Conservation (phyloP, 2,797 vertebrate genomes). For the Eremophila alpestris region DNA sequence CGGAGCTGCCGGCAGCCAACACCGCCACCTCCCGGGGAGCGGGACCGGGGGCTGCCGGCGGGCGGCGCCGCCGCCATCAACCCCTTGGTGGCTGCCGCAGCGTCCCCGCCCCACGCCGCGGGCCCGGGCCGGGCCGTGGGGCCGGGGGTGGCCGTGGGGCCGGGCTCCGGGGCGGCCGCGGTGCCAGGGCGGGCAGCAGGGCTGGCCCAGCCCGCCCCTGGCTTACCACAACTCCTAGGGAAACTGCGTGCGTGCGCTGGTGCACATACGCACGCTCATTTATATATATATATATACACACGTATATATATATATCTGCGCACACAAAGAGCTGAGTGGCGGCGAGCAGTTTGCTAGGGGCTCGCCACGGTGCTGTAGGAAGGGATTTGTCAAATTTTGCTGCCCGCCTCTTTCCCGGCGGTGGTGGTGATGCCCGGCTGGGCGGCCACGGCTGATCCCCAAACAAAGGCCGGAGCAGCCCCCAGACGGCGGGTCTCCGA, state of each 20-base stretch:
- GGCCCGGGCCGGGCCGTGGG: background rate
- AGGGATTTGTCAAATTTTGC: constrained; percentile 2
- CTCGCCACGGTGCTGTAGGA: constrained; percentile 4
- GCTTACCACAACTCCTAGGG: background rate
- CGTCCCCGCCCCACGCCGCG: background rate
- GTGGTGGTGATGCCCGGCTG: background rate
- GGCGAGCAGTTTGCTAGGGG: background rate
- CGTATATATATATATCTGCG: background rate
- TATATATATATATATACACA: background rate
- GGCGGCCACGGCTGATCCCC: background rate
- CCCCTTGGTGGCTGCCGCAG: background rate
- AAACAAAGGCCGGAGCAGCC: background rate
- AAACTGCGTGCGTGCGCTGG: constrained; percentile 42
- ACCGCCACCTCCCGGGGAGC: constrained; percentile 36
- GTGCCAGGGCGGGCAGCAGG: background rate
- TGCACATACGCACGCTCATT: constrained; percentile 30
- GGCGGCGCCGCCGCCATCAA: background rate
- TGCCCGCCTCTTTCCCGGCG: background rate
- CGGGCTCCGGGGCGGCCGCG: background rate
- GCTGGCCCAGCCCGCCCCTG: background rate
- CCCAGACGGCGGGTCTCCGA: accelerated
- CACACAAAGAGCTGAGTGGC: constrained; percentile 27
- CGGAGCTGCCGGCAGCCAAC: background rate
- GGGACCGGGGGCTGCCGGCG: background rate
- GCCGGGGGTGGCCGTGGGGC: background rate